These are phyloP conservation scores for Heteromyza rotundicornis DNA, from an alignment of 2,888 invertebrate species.

Conservation along the genomic window DNA sequence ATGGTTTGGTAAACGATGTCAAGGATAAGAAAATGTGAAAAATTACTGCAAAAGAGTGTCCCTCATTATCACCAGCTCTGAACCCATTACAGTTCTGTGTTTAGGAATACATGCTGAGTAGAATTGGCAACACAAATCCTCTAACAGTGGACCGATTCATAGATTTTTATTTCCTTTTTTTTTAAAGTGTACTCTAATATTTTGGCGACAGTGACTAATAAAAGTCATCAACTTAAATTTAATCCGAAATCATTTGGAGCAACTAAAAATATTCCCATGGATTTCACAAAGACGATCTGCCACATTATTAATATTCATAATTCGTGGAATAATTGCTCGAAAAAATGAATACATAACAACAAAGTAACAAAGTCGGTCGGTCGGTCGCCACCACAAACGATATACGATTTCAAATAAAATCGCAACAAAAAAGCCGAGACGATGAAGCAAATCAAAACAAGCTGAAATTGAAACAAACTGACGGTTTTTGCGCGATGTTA, in stretches of 20 bases:
- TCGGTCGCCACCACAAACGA: background rate
- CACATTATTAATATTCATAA: slow-evolving; percentile 39
- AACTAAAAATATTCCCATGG: slow-evolving; percentile 18
- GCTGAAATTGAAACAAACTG: background rate
- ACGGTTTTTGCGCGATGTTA: background rate
- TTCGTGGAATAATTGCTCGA: slow-evolving; percentile 38
- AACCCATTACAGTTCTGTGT: no score
- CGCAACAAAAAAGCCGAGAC: background rate
- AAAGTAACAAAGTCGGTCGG: background rate
- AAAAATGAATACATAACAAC: slow-evolving; percentile 5
- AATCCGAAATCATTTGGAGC: slow-evolving; percentile 12
- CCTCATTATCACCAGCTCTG: no score
- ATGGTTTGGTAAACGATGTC: no score
- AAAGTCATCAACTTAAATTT: slow-evolving; percentile 8
- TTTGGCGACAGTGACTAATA: slow-evolving; percentile 9
- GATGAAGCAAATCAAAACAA: background rate
- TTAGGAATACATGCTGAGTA: no score
- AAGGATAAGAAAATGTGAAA: no score
- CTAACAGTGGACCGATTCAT: no score
- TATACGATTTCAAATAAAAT: background rate
- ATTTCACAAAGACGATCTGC: background rate
- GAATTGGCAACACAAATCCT: no score
- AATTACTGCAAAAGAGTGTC: no score
- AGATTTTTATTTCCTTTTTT: no score
- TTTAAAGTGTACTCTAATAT: background rate